Base-by-base conservation (phyloP, 2,113 vertebrate species). In the Oryzias woworae region DNA sequence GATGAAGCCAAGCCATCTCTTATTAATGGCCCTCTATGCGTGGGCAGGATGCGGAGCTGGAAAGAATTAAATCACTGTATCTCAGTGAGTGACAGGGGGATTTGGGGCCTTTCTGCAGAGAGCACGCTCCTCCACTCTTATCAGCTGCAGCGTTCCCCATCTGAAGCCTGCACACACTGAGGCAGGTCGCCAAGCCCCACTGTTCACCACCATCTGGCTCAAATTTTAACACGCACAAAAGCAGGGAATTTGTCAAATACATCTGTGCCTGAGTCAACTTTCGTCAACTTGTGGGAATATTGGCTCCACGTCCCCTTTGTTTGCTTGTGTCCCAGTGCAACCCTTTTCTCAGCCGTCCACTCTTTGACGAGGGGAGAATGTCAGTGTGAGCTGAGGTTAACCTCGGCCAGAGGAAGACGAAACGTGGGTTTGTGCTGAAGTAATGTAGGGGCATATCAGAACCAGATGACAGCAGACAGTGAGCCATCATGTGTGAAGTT, bases 171-270 rank as follows among this genome's bases (percentile, higher is more conserved):
- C 78, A 72, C 87, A 84, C 86, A 84, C 80, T 76, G 77, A 84
- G 86, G 90, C 88, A 71, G 71, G 73, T 85, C 55, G 82, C 89
- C 90, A 91, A 83, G 75, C 85, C 86, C 83, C 74, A 67, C 85
- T 87, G 84, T 87, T 87, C 87, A 75, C 82, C 55, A 62, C 86
- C 92, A 93, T 92, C 90, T 93, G 92, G 88, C 87, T 91, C 87
- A 81, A 81, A 92, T 93, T 92, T 90, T 80, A 71, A 82, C 83
- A 73, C 69, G 85, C 88, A 91, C 89, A 89, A 91, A 91, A 85
- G 89, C 83, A 53, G 86, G 77, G 87, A 89, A 92, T 90, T 91
- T 90, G 89, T 92, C 90, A 90, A 81, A 89, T 86, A 86, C 90
- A 89, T 91, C 86, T 87, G 85, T 85, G 89, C 84, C 84, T 89